Percentiles rank a stretch among this genome's conserved stretches.
Conservation (phyloP, 2,113 vertebrate species). For the Cinclus mexicanus region DNA sequence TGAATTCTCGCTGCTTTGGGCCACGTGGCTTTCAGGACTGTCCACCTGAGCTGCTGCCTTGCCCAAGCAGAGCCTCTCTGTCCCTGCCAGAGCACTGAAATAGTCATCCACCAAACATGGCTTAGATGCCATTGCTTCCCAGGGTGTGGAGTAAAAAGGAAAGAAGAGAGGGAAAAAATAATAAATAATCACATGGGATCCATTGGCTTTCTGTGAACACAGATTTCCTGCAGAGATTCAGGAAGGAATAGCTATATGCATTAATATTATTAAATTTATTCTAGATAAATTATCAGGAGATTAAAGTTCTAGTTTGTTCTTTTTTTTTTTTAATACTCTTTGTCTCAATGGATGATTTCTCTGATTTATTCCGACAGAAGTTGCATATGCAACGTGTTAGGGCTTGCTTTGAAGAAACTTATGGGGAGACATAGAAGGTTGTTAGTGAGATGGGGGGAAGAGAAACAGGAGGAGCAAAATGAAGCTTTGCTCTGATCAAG, state of each 20-base stretch:
- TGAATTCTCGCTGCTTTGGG: accelerated
- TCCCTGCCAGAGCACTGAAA: not conserved
- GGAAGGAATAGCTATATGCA: not conserved
- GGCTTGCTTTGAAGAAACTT: not conserved
- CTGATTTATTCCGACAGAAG: not conserved
- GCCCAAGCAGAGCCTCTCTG: not conserved
- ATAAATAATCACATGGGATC: not conserved
- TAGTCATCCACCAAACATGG: accelerated
- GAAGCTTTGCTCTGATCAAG: not conserved
- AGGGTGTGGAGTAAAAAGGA: accelerated
- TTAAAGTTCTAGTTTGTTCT: not conserved
- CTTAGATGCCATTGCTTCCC: not conserved
- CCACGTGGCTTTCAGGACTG: accelerated
- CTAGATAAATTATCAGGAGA: not conserved
- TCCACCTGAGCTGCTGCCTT: too few species aligned
- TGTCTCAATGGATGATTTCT: not conserved
- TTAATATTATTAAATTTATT: not conserved
- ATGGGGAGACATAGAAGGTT: not conserved
- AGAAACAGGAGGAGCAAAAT: not conserved
- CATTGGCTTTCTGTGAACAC: not conserved
- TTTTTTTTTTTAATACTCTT: not conserved
- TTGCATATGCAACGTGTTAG: not conserved
- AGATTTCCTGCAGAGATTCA: not conserved
- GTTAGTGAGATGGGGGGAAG: not conserved
- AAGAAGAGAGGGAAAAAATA: too few species aligned